Percentiles rank a stretch among this genome's conserved stretches.
Conservation (phyloP, 2,797 vertebrate species). For the Rhynchonycteris naso region DNA sequence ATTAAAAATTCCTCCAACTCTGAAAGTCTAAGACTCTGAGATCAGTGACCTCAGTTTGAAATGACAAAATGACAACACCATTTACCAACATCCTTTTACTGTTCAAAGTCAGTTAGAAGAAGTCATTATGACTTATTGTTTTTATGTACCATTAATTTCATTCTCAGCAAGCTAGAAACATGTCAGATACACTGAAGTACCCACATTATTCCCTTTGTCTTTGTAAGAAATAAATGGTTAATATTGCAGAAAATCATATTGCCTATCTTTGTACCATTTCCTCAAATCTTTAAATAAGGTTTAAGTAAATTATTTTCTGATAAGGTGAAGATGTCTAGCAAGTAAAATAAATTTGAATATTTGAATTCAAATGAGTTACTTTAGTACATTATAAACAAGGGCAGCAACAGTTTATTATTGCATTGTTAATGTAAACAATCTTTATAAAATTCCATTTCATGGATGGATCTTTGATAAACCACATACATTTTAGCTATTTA, state of each 20-base stretch:
- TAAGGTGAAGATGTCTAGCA: not conserved
- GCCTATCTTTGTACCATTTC: not conserved
- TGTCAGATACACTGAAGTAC: not conserved
- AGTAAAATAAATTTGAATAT: conserved; percentile 38
- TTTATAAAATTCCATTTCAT: conserved; percentile 15
- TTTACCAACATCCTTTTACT: not conserved
- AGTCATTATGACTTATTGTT: not conserved
- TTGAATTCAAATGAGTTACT: not conserved
- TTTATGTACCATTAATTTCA: not conserved
- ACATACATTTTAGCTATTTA: not conserved
- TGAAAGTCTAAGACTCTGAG: not conserved
- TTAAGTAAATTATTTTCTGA: conserved; percentile 2
- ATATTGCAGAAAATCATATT: not conserved
- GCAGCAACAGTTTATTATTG: not conserved
- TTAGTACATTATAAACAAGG: not conserved
- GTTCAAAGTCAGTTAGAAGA: not conserved
- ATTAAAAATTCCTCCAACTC: not conserved
- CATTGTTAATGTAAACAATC: not conserved
- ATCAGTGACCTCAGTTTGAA: not conserved
- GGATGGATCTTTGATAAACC: not conserved
- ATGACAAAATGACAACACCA: not conserved
- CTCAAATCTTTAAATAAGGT: not conserved
- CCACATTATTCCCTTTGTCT: not conserved
- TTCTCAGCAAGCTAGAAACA: not conserved
- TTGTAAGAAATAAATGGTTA: not conserved